These are phyloP conservation scores for Halcyon badia DNA, from an alignment of 2,797 vertebrate species.

Conservation along the genomic window DNA sequence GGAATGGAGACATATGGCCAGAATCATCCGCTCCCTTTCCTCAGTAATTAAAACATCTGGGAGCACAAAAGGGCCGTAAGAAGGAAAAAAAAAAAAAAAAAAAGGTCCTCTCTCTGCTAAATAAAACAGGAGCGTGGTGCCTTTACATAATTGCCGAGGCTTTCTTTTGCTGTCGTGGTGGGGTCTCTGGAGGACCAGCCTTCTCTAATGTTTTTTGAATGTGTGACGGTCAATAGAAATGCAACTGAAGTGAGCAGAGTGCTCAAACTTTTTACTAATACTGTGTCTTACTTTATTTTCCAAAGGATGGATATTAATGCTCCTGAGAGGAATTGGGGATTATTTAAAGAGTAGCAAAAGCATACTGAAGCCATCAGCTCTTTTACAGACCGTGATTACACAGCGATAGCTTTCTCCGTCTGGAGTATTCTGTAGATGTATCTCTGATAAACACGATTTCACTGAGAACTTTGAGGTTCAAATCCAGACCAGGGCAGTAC, in stretches of 20 bases:
- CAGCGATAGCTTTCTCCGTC: background rate
- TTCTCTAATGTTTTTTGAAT: slow-evolving; percentile 52
- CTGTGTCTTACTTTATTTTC: slow-evolving; percentile 49
- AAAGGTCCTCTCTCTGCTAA: slow-evolving; percentile 41
- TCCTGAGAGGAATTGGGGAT: slow-evolving; percentile 21
- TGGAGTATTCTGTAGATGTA: slow-evolving; percentile 29
- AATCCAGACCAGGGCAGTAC: slow-evolving; percentile 21
- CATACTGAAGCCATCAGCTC: slow-evolving; percentile 60
- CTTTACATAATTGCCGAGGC: slow-evolving; percentile 50
- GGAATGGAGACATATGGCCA: slow-evolving; percentile 92
- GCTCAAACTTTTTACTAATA: slow-evolving; percentile 32
- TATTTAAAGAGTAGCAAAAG: slow-evolving; percentile 52
- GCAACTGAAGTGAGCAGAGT: background rate
- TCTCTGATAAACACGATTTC: slow-evolving; percentile 3
- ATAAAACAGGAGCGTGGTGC: slow-evolving; percentile 63
- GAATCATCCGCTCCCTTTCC: slow-evolving; percentile 93
- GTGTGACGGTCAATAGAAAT: slow-evolving; percentile 34
- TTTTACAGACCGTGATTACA: slow-evolving; percentile 19
- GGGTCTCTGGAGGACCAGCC: slow-evolving; percentile 38
- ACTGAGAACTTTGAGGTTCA: slow-evolving; percentile 14
- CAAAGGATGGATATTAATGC: background rate
- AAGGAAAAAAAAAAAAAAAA: background rate
- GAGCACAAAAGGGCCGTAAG: slow-evolving; percentile 77
- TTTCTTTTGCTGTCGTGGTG: background rate
- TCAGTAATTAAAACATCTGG: slow-evolving; percentile 97